Evolutionary conservation across 2,113 vertebrate genomes (phyloP).

Genomic region (Brachirus orientalis): DNA sequence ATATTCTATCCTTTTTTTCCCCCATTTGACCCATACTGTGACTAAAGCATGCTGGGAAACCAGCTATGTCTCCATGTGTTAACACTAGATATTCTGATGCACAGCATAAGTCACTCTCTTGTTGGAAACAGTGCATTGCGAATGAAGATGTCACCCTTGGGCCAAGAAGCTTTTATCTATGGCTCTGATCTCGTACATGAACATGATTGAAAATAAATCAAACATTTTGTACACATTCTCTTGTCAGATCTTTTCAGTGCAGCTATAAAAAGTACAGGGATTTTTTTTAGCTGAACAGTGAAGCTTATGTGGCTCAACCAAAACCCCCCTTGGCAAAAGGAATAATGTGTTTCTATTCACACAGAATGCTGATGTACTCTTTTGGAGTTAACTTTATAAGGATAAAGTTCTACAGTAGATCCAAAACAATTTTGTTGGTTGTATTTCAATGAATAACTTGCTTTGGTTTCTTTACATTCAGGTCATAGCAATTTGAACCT

Average conservation of each 20-base stretch:
- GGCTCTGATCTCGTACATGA: conserved; percentile 21
- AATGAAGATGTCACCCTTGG: conserved; percentile 26
- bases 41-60: conserved; percentile 2
- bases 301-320: conserved; percentile 16
- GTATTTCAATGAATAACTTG: neutral
- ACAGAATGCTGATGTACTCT: conserved; percentile 10
- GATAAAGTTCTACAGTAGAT: neutral
- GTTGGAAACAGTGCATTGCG: neutral
- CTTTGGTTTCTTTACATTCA: neutral
- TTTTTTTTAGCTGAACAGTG: conserved; percentile 4
- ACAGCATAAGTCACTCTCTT: conserved; percentile 20
- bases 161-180: conserved; percentile 17
- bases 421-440: too few species aligned
- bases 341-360: neutral
- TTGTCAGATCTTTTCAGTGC: neutral
- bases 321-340: neutral
- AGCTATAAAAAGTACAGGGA: too few species aligned
- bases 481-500: neutral
- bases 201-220: conserved; percentile 34
- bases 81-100: conserved; percentile 5
- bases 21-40: neutral
- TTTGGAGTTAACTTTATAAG: neutral
- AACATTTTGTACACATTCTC: conserved; percentile 20
- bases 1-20: neutral
- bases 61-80: neutral